Base-by-base conservation (phyloP, 1,140 invertebrate genomes). In the Calliopsis andreniformis region DNA sequence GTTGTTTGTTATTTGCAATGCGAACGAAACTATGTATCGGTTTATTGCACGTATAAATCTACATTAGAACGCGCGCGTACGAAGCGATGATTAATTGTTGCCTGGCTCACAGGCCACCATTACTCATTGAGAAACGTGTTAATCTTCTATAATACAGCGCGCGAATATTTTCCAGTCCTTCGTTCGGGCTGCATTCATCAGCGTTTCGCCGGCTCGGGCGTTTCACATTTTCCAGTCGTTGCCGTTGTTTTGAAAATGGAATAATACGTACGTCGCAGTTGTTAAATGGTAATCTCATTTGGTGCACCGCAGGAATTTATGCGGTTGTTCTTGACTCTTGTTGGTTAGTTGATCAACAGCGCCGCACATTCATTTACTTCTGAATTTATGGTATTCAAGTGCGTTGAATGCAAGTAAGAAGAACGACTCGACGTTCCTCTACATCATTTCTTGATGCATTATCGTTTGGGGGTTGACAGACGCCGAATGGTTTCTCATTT, bases 271-370 rank as follows among this genome's bases (percentile, higher is more conserved):
- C 39, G 25, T 8, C 7, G 35, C 20, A 14, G 28, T 73, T 56
- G 61, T 73, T 73, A 55, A 73, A 73, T 66, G 61, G 70, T 66
- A 73, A 66, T 73, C 56, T 56, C 61, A 45, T 66, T 64, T 72
- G 25, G 25, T 20, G 0, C 0, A 12, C 0, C 5, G 2, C 23
- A 14, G 14, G 49, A 39, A 73, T 73, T 66, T 66, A 73, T 55
- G 39, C 49, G 4, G 23, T 63, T 20, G 35, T 72, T 23, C 25
- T 32, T 25, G 7, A 20, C 1, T 35, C 35, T 35, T 25, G 45
- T 20, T 53, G n/a, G 69, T 53, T 28, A 32, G 23, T 64, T 72
- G 28, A 72, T 72, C 59, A 55, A 51, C 32, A n/a, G n/a, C n/a
- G 23, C 28, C 3, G 61, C 16, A 14, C 39, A 25, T 64, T 55